Base-by-base conservation (phyloP, 1,140 invertebrate species). In the Platorchestia sp. region DNA sequence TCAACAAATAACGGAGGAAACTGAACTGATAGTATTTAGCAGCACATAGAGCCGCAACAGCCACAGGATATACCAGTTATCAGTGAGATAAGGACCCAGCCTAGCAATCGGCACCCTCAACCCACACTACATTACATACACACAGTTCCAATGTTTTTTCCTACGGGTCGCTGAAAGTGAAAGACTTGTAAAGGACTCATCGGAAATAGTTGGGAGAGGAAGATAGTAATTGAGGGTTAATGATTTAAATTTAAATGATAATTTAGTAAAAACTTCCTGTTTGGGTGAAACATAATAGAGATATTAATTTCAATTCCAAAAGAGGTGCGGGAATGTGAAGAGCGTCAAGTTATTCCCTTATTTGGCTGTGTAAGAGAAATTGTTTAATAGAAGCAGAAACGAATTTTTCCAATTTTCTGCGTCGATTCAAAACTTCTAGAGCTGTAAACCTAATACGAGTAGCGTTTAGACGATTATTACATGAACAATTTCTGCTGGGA, bases 51-150 rank as follows among this genome's bases (percentile, higher is more conserved):
- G 45, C 45, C 91, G 41, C 40, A 93, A 93, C 43, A 44, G 41
- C 44, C 43, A 93, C 91, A 93, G 91, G 91, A 93, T 93, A 93
- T 47, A 93, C 0, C 41, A 93, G 91, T 93, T 93, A 93, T 93
- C 91, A 93, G 91, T 93, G 91, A 93, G 91, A 93, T 93, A 93
- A 93, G 91, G 36, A 45, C 91, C 45, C 45, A 16, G 43, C 91
- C 91, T 44, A 93, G 91, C 41, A 42, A 93, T 93, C 91, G 91
- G 91, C 91, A 93, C 91, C 91, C 91, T 93, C 91, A 93, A 93
- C 91, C 91, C 91, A 93, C 91, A 93, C 91, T 44, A 89, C 87
- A 89, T 44, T 93, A 93, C 36, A 44, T 45, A 93, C 45, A 93
- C 91, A 93, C 91, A 93, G 87, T 89, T 89, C 87, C 87, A 89